Base-by-base conservation (phyloP, 2,113 vertebrate species). In the Plotosus lineatus region DNA sequence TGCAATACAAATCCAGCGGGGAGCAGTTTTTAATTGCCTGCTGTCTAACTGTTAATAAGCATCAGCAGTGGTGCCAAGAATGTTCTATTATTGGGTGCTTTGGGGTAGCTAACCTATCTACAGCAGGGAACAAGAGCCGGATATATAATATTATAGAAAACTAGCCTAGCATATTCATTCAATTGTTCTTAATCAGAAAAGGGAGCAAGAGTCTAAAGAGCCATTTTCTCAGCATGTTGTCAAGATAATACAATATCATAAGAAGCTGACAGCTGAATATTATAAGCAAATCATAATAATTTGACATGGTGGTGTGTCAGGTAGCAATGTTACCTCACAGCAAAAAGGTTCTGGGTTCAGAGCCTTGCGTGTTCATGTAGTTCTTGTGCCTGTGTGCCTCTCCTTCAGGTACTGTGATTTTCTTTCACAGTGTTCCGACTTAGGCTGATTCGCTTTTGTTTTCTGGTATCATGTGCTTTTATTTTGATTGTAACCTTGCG, bases 21-120 rank as follows among this genome's bases (percentile, higher is more conserved):
- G 71, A 55, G 60, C 36, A 1, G 38, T 61, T 86, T 90, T 88
- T 87, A 88, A 89, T 91, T 89, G 82, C 77, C 42, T 77, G 82
- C 81, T 85, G 42, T 51, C 75, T 85, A 86, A 86, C 81, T 83
- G 88, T 89, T 86, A 87, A 84, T 90, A 84, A 74, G 85, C 74
- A 56, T 78, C 9, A 12, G 46, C 46, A 36, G 42, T 12, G 46
- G 69, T 4, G 31, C 9, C 46, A 73, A 46, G 28, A 50, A 23
- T 51, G 69, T 69, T 44, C 44, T 69, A 69, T 69, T 44, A 69
- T 8, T 6, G 17, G 69, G 69, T 33, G 46, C 69, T 36, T 73
- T 51, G 69, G 28, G 17, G 46, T 72, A 44, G 23, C 65, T 44
- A 68, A 68, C 42, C 19, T 66, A 40, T 44, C 38, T 68, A 44